These are phyloP conservation scores for Cyanoderma ruficeps DNA, from an alignment of 2,113 vertebrate species.

Conservation along the genomic window DNA sequence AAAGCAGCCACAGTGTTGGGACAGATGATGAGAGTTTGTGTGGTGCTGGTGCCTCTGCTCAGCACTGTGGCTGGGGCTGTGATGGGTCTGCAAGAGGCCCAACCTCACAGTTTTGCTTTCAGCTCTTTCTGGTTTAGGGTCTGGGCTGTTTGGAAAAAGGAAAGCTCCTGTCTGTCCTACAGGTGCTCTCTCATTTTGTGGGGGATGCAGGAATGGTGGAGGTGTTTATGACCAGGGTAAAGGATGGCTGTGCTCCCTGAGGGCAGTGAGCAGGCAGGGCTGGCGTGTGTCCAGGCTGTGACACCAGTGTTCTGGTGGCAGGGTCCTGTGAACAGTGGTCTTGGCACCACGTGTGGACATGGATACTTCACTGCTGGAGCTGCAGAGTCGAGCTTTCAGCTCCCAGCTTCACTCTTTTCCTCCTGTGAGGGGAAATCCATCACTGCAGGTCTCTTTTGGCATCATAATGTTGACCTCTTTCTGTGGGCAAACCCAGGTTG, in stretches of 20 bases:
- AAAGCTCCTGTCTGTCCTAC: background rate
- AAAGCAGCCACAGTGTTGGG: fast-evolving
- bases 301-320: background rate
- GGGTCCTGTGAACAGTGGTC: background rate
- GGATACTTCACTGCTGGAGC: background rate
- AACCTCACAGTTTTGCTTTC: background rate
- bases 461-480: background rate
- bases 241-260: background rate
- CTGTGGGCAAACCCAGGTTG: fast-evolving
- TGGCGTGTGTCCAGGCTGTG: background rate
- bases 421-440: background rate
- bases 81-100: fast-evolving
- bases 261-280: background rate
- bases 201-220: background rate
- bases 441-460: background rate
- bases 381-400: background rate
- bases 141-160: background rate
- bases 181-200: background rate
- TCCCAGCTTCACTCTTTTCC: background rate
- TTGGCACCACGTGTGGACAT: fast-evolving
- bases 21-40: fast-evolving
- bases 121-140: background rate
- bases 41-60: fast-evolving
- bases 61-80: fast-evolving
- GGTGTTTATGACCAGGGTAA: background rate